These are phyloP conservation scores for Hippocampus mohnikei DNA, from an alignment of 2,113 vertebrate genomes.

Conservation along the genomic window DNA sequence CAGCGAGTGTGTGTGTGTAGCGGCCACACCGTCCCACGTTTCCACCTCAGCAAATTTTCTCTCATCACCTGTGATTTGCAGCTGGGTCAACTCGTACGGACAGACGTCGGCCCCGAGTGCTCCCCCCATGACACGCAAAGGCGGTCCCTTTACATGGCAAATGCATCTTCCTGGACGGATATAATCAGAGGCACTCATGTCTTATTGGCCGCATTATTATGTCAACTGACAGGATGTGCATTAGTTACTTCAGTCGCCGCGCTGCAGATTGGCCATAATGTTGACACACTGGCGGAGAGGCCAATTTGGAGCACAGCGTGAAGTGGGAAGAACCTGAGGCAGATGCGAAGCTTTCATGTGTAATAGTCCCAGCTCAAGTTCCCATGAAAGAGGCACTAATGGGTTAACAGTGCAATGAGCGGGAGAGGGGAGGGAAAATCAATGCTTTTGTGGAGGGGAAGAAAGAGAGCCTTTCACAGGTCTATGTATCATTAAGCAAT, in stretches of 20 bases:
- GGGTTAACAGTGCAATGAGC: constrained; percentile 75
- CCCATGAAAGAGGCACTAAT: constrained; percentile 70
- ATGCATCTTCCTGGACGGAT: constrained; percentile 56
- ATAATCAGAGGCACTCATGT: constrained; percentile 67
- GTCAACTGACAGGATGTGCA: constrained; percentile 67
- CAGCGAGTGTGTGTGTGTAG: constrained; percentile 15
- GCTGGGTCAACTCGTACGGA: constrained; percentile 64
- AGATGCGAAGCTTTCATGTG: constrained; percentile 56
- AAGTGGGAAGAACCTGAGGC: constrained; percentile 49
- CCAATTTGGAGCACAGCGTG: constrained; percentile 41
- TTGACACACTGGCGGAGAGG: constrained; percentile 44
- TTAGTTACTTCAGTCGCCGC: constrained; percentile 55
- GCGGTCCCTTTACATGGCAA: constrained; percentile 57
- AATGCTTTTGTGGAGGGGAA: constrained; percentile 75
- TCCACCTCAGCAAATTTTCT: constrained; percentile 54
- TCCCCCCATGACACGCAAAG: constrained; percentile 45
- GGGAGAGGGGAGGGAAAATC: constrained; percentile 66
- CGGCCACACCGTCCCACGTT: constrained; percentile 53
- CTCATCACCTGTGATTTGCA: constrained; percentile 55
- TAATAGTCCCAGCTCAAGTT: constrained; percentile 67
- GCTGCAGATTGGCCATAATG: constrained; percentile 43
- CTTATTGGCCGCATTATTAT: constrained; percentile 54
- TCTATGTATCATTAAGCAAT: constrained; percentile 82
- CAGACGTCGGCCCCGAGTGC: constrained; percentile 53
- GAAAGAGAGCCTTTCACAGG: constrained; percentile 77